phyloP scores from a whole-genome alignment of 2,888 invertebrate genomes.

The Hipparchia semele region DNA sequence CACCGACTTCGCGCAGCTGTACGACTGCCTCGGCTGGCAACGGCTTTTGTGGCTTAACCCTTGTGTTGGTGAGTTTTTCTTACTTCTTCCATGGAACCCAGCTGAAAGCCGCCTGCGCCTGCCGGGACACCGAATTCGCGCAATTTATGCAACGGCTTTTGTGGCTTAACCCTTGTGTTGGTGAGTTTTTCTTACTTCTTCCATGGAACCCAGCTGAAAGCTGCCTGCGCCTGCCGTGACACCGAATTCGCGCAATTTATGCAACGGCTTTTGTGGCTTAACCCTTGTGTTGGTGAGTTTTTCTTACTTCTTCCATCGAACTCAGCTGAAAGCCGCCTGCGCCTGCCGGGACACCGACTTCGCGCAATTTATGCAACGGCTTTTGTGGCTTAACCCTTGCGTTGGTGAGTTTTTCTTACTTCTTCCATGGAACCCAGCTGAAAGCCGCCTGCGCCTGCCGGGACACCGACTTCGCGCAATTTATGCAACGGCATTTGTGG shows the following conservation, averaged over 20 bases:
- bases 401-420: conserved; percentile 87
- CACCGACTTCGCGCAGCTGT: conserved; percentile 91
- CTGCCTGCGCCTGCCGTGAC: conserved; percentile 94
- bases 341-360: conserved; percentile 94
- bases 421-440: conserved; percentile 85
- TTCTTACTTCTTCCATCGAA: conserved; percentile 53
- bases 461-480: conserved; percentile 91
- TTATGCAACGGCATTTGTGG: conserved; percentile 95
- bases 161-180: conserved; percentile 97
- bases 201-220: conserved; percentile 89
- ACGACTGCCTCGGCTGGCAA: conserved; percentile 96
- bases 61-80: conserved; percentile 90
- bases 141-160: conserved; percentile 94
- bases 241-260: conserved; percentile 93
- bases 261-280: conserved; percentile 95
- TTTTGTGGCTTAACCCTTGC: conserved; percentile 96
- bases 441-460: conserved; percentile 94
- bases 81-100: conserved; percentile 82
- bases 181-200: conserved; percentile 80
- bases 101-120: conserved; percentile 93
- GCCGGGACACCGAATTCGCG: conserved; percentile 92
- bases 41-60: conserved; percentile 95
- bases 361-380: conserved; percentile 92
- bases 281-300: conserved; percentile 85
- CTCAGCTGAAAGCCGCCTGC: conserved; percentile 93